A percentile compares a stretch with the other conserved stretches of the same genome.
Evolutionary conservation across 2,888 invertebrate genomes (phyloP).

Genomic region (Disparrhopalites patrizii): DNA sequence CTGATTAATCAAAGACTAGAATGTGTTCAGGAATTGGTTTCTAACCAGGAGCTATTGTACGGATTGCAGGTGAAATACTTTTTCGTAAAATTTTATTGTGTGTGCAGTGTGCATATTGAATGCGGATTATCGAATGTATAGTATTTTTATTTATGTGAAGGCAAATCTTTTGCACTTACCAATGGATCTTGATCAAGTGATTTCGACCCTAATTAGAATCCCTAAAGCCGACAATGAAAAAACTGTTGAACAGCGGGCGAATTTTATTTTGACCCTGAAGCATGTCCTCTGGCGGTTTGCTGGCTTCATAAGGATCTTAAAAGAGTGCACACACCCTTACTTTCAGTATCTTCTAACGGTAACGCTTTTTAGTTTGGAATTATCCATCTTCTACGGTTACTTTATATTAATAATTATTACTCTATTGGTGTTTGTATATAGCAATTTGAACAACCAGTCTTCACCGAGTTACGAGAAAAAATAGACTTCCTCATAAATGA

Average conservation of each 20-base stretch:
- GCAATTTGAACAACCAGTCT: slow-evolving; percentile 54
- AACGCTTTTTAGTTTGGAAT: slow-evolving; percentile 30
- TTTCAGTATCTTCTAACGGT: slow-evolving; percentile 61
- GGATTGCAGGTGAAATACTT: slow-evolving; percentile 66
- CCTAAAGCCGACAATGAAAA: slow-evolving; percentile 55
- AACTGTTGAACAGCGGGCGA: slow-evolving; percentile 70
- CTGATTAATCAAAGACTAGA: slow-evolving; percentile 67
- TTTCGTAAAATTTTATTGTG: too few species aligned
- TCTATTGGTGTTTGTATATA: slow-evolving; percentile 40
- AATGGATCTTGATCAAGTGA: slow-evolving; percentile 71
- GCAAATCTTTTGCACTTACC: slow-evolving; percentile 56
- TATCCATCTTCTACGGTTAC: background rate
- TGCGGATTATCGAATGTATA: too few species aligned
- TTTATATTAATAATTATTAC: background rate
- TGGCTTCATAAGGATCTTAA: slow-evolving; percentile 60
- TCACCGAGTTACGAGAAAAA: slow-evolving; percentile 54
- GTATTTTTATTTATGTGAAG: background rate
- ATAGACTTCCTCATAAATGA: slow-evolving; percentile 58
- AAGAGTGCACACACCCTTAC: slow-evolving; percentile 56
- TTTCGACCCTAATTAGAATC: slow-evolving; percentile 60
- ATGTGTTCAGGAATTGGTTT: slow-evolving; percentile 71
- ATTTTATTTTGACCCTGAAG: slow-evolving; percentile 72
- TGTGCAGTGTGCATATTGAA: too few species aligned
- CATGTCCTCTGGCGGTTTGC: slow-evolving; percentile 69
- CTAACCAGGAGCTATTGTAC: slow-evolving; percentile 62